Percentiles rank a stretch among this genome's conserved stretches.
Conservation (phyloP, 2,888 invertebrate genomes). For the Latrodectus hesperus region DNA sequence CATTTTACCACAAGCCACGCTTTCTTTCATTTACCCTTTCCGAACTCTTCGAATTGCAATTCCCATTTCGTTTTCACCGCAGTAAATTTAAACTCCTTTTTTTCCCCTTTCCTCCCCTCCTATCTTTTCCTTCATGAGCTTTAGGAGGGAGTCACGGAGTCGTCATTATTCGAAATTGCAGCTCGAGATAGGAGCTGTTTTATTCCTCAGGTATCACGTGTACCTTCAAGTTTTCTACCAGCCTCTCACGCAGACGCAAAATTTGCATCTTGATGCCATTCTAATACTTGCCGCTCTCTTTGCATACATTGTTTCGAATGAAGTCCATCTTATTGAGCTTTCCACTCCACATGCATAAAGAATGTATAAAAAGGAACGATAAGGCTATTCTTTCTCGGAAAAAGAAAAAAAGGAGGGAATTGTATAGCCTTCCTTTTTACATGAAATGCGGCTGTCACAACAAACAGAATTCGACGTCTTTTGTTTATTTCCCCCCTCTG, state of each 20-base stretch:
- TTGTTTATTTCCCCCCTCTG: conserved; percentile 29
- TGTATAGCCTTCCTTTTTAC: conserved; percentile 10
- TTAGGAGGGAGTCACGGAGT: conserved; percentile 44
- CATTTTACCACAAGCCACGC: conserved; percentile 6
- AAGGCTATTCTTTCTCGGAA: conserved; percentile 20
- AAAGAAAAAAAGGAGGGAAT: neutral
- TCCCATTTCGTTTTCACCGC: conserved; percentile 31
- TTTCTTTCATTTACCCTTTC: neutral
- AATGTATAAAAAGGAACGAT: conserved; percentile 17
- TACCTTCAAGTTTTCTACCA: conserved; percentile 5
- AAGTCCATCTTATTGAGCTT: conserved; percentile 35
- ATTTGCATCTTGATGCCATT: conserved; percentile 52
- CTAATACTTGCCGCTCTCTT: conserved; percentile 42
- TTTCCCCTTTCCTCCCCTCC: neutral
- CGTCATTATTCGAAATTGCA: conserved; percentile 54
- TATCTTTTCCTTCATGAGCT: neutral
- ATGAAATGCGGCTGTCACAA: conserved; percentile 17
- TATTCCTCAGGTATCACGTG: conserved; percentile 40
- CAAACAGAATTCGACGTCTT: conserved; percentile 12
- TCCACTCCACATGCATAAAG: conserved; percentile 1
- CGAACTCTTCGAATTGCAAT: conserved; percentile 19
- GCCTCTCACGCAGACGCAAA: neutral
- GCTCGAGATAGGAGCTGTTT: conserved; percentile 34
- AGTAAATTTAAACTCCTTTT: conserved; percentile 19
- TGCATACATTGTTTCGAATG: conserved; percentile 41